Percentiles rank a stretch among this genome's conserved stretches.
Conservation (phyloP, 2,888 invertebrate genomes). For the Tenthredo distinguenda region DNA sequence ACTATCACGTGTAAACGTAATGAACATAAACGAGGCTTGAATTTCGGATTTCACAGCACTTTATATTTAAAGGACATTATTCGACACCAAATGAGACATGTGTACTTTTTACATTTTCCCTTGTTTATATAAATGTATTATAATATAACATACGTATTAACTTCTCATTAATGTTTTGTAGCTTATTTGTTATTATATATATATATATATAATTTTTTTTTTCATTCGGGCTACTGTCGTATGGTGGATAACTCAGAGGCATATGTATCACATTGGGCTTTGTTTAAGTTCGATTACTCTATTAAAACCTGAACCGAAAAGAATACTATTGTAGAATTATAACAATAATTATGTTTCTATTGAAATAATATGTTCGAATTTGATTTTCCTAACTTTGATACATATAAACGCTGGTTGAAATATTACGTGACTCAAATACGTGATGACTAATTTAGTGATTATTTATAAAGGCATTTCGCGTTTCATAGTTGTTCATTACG, state of each 20-base stretch:
- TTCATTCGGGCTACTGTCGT: slow-evolving; percentile 6
- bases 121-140: slow-evolving; percentile 46
- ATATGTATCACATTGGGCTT: slow-evolving; percentile 49
- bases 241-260: slow-evolving; percentile 44
- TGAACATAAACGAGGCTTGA: neutral
- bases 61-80: slow-evolving; percentile 60
- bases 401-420: slow-evolving; percentile 13
- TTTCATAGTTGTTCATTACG: slow-evolving; percentile 28
- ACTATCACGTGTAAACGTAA: neutral
- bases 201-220: slow-evolving; percentile 3
- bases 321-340: neutral
- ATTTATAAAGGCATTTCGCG: slow-evolving; percentile 46
- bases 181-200: slow-evolving; percentile 15
- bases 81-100: slow-evolving; percentile 59
- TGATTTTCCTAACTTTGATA: neutral
- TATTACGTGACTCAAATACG: slow-evolving; percentile 5
- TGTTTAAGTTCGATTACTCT: slow-evolving; percentile 37
- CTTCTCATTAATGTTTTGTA: slow-evolving; percentile 35
- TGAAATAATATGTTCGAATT: neutral
- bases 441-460: slow-evolving; percentile 34
- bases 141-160: slow-evolving; percentile 40
- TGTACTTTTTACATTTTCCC: slow-evolving; percentile 53
- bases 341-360: neutral
- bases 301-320: slow-evolving; percentile 30
- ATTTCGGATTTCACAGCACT: slow-evolving; percentile 48